Base-by-base conservation (phyloP, 2,888 invertebrate genomes). In the Perithous albicinctus region DNA sequence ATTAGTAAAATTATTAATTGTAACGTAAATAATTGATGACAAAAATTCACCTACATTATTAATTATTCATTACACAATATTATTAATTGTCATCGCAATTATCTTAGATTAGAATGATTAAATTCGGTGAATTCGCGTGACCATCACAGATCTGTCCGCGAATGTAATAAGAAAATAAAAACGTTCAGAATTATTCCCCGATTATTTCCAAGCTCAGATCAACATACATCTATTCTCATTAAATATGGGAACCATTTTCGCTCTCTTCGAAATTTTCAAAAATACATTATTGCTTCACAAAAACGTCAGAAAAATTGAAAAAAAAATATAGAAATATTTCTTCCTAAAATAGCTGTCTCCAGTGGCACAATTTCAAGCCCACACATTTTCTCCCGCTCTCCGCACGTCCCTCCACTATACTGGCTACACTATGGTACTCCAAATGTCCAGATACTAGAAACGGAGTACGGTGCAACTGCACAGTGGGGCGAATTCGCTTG, bases 361-460 rank as follows among this genome's bases (percentile, higher is more conserved):
- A n/a, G 6, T 18, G 69, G 41, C 38, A 23, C 54, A 26, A 38
- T 54, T 56, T 29, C 56, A 1, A 32, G 15, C 7, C 35, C 26
- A 41, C 54, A 29, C 41, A 41, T 41, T 32, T 15, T 6, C 15
- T 43, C 7, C 32, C 23, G 12, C 32, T n/a, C n/a, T n/a, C 8
- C 18, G 15, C 46, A 46, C 66, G 46, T 48, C n/a, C 23, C 26
- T 41, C 56, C 26, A 41, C 69, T 38, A 54, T 38, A 54, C 38
- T 6, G n/a, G 15, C 15, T 41, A 56, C 41, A 38, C 41, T 26
- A 70, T 56, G 41, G 12, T 41, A 23, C 23, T 18, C 51, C 8
- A 8, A 35, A 54, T 26, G 35, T 54, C 54, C 23, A 54, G 67
- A 69, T 54, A 54, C 69, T 43, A 35, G 54, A 23, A 56, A 48